Evolutionary conservation across 2,113 vertebrate genomes (phyloP), one percentile per base, ranked within the genome.

Genomic region (Bufo gargarizans): DNA sequence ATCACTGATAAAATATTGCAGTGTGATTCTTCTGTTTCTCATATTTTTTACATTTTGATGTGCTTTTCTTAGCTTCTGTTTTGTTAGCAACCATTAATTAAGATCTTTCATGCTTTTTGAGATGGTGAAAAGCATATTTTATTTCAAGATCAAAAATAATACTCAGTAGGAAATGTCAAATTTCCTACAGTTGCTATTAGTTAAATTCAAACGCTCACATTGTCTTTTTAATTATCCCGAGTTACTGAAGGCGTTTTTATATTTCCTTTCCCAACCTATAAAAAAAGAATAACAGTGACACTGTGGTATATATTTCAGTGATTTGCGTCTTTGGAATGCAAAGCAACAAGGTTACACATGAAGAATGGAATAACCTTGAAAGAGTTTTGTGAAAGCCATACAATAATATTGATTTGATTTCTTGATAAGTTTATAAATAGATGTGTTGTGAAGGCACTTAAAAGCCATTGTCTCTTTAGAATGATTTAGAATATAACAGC

Each of bases 371-470:
- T 84, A 83, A 89, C 81, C 87, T 89, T 89, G 87, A 58, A 84
- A 55, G 72, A 77, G 81, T 77, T 84, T 89, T 78, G 87, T 84
- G 82, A 89, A 65, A 84, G 49, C 67, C 61, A 79, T 89, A 83
- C 81, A 84, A 89, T 89, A 89, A 84, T 89, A 89, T 89, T 89
- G 81, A 89, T 89, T 89, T 84, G 87, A 89, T 89, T 89, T 84
- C 87, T 78, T 84, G 87, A 89, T 89, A 89, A 89, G 80, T 89
- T 84, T 89, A 89, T 89, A 89, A 89, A 89, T 89, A 89, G 81
- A 83, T 65, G 74, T 76, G 65, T 89, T 89, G 72, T 77, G 74
- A 84, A 89, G 50, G 78, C 87, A 89, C 74, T 89, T 89, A 89
- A 50, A 84, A 67, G 87, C 72, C 22, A 53, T 84, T 89, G 82